phyloP scores from a whole-genome alignment of 2,888 invertebrate species.

The Psylliodes chrysocephalus region DNA sequence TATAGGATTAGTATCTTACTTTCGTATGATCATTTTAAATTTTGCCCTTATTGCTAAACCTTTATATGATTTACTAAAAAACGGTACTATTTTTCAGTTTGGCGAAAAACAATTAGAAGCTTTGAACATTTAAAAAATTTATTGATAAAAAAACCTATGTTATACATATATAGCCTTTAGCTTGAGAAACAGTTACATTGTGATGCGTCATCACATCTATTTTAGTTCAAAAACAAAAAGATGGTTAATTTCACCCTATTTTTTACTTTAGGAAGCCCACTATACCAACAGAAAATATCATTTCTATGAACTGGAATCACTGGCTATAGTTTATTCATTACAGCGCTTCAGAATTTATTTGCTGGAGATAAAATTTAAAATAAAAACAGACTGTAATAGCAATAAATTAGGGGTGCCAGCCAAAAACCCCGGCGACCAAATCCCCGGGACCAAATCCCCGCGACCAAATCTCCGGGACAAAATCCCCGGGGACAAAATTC shows the following conservation, averaged over 20 bases:
- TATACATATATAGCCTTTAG: conserved; percentile 11
- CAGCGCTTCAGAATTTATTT: not conserved
- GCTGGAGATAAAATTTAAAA: conserved; percentile 5
- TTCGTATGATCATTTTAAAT: not conserved
- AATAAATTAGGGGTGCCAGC: conserved; percentile 12
- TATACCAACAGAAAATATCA: conserved; percentile 8
- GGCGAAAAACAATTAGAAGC: conserved; percentile 3
- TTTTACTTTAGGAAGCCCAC: conserved; percentile 5
- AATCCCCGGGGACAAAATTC: too few species aligned
- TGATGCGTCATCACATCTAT: not conserved
- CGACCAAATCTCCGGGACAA: too few species aligned
- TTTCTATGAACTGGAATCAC: not conserved
- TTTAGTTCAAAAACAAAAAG: conserved; percentile 25
- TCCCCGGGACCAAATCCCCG: too few species aligned
- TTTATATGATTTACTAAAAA: not conserved
- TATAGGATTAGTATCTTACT: conserved; percentile 12
- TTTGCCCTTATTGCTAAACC: not conserved
- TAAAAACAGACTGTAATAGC: conserved; percentile 19
- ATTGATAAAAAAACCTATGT: conserved; percentile 8
- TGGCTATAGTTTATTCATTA: not conserved
- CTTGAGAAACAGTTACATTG: conserved; percentile 17
- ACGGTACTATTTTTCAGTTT: not conserved
- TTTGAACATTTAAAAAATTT: conserved; percentile 17
- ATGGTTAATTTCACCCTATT: conserved; percentile 18
- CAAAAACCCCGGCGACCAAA: too few species aligned